phyloP scores from a whole-genome alignment of 2,113 vertebrate species.

The Thunnus maccoyii region DNA sequence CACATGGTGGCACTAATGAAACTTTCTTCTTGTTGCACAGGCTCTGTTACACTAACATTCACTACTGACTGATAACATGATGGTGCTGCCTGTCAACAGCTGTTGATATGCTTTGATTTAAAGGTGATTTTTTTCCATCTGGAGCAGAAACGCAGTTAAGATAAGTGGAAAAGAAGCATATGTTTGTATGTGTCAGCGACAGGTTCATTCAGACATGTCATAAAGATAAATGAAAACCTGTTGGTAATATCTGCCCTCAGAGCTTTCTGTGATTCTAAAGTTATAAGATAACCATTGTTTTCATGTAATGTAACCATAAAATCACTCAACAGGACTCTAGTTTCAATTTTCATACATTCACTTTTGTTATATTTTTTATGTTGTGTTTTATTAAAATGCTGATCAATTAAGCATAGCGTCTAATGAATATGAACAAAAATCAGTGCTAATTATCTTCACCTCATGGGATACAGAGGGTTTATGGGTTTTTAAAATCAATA shows the following conservation, averaged over 20 bases:
- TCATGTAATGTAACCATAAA: slow-evolving; percentile 7
- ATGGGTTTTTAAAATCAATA: slow-evolving; percentile 9
- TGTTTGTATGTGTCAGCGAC: background rate
- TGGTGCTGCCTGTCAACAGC: background rate
- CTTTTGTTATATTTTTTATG: background rate
- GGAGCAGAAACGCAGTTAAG: background rate
- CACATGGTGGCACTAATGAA: slow-evolving; percentile 37
- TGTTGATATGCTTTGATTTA: slow-evolving; percentile 14
- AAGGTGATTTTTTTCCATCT: background rate
- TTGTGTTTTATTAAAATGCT: slow-evolving; percentile 13
- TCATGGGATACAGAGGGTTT: background rate
- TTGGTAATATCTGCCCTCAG: background rate
- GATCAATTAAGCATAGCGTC: slow-evolving; percentile 22
- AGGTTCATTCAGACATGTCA: background rate
- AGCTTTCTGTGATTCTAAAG: background rate
- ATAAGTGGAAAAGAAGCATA: background rate
- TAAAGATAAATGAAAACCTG: slow-evolving; percentile 9
- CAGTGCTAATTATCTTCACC: background rate
- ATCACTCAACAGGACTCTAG: background rate
- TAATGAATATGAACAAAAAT: slow-evolving; percentile 25
- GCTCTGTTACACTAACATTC: slow-evolving; percentile 3
- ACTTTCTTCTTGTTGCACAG: slow-evolving; percentile 6
- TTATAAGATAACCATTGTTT: background rate
- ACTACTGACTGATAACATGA: slow-evolving; percentile 8
- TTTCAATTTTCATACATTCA: background rate